Evolutionary conservation across 2,113 vertebrate genomes (phyloP).

Genomic region (Stigmatopora argus): DNA sequence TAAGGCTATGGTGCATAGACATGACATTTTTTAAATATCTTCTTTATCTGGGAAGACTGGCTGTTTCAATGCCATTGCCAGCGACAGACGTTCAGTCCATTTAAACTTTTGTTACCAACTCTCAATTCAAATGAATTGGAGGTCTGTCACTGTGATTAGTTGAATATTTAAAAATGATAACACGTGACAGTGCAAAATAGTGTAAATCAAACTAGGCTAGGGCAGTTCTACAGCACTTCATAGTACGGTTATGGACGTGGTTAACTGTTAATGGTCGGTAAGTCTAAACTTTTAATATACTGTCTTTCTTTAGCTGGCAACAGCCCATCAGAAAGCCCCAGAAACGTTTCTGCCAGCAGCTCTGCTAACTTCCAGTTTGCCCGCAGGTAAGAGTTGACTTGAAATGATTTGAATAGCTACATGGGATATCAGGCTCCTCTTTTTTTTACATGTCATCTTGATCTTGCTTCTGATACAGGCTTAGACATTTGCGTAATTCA

Average conservation of each 20-base stretch:
- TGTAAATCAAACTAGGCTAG: neutral
- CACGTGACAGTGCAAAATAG: neutral
- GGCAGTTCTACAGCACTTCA: neutral
- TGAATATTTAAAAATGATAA: too few species aligned
- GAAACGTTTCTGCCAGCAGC: constrained; percentile 80
- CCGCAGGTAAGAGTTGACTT: constrained; percentile 76
- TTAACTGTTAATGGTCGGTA: neutral
- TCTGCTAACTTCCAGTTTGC: constrained; percentile 86
- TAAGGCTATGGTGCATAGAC: neutral
- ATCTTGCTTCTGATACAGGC: neutral
- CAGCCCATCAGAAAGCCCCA: constrained; percentile 90
- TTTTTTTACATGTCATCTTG: neutral
- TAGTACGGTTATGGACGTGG: neutral
- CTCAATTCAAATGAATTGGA: too few species aligned
- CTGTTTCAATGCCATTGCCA: neutral
- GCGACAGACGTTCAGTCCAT: too few species aligned
- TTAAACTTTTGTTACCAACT: too few species aligned
- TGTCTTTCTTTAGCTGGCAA: constrained; percentile 71
- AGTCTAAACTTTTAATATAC: neutral
- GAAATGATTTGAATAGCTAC: constrained; percentile 8
- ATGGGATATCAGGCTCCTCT: neutral
- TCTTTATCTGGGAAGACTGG: neutral
- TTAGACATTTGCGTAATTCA: neutral
- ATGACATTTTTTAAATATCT: constrained; percentile 5
- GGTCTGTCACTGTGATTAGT: neutral